Evolutionary conservation across 2,888 invertebrate genomes (phyloP).

Genomic region (Plusia festucae): DNA sequence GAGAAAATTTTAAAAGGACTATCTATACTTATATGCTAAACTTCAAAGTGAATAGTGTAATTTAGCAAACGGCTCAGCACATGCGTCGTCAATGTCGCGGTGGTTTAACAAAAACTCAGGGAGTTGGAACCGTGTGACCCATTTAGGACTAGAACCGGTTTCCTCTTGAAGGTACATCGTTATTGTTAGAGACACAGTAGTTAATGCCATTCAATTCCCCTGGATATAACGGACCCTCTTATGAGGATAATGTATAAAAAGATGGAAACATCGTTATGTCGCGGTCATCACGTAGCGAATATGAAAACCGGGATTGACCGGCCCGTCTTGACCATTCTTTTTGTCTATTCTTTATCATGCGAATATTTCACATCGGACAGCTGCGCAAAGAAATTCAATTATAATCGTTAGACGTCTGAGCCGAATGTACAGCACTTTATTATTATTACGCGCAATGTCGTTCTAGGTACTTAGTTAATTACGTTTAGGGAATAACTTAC

Average conservation of each 20-base stretch:
- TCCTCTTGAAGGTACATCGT: slow-evolving; percentile 84
- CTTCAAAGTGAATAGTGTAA: slow-evolving; percentile 37
- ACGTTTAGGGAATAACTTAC: slow-evolving; percentile 68
- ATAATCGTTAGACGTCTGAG: slow-evolving; percentile 64
- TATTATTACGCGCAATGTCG: slow-evolving; percentile 58
- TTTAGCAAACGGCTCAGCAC: slow-evolving; percentile 52
- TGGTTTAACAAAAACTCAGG: slow-evolving; percentile 81
- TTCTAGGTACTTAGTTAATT: slow-evolving; percentile 58
- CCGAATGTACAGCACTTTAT: slow-evolving; percentile 67
- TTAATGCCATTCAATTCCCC: slow-evolving; percentile 85
- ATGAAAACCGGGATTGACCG: slow-evolving; percentile 83
- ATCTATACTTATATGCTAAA: slow-evolving; percentile 19
- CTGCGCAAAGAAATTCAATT: slow-evolving; percentile 72
- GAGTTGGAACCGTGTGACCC: slow-evolving; percentile 88
- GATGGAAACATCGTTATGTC: slow-evolving; percentile 81
- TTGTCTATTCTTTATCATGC: slow-evolving; percentile 81
- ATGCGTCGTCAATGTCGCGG: slow-evolving; percentile 70
- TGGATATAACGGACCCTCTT: slow-evolving; percentile 84
- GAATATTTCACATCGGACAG: slow-evolving; percentile 75
- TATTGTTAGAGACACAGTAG: slow-evolving; percentile 85
- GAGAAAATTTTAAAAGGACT: slow-evolving; percentile 3
- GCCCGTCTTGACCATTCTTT: slow-evolving; percentile 78
- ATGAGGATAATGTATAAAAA: slow-evolving; percentile 85
- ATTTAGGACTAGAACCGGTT: slow-evolving; percentile 88
- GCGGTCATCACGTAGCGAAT: slow-evolving; percentile 80